Base-by-base conservation (phyloP, 2,888 invertebrate species). In the Rhyacophila evoluta region DNA sequence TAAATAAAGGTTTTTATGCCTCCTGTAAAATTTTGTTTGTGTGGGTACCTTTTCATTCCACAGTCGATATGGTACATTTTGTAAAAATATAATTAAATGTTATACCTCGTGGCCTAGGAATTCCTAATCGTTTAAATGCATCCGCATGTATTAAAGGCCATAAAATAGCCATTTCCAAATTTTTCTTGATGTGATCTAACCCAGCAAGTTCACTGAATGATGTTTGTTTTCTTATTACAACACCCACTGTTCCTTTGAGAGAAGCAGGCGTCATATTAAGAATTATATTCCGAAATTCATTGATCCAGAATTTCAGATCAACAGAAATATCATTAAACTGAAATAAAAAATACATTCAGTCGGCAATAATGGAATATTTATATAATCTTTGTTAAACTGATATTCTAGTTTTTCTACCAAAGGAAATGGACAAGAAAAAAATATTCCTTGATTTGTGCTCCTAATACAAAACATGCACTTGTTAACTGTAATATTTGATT, bases 81-180 rank as follows among this genome's bases (percentile, higher is more conserved):
- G n/a, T n/a, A n/a, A n/a, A n/a, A n/a, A n/a, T n/a, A n/a, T n/a
- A n/a, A 39, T 75, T 69, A n/a, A 81, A 15, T 27, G 15, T 4
- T 33, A 12, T 41, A 87, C 89, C 91, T 84, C 89, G 89, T 0
- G 92, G 91, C 76, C 90, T 86, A 29, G 87, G 87, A 38, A 93
- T 85, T 4, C 91, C 91, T 83, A 93, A 87, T 38, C 90, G 85
- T 6, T 85, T 83, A 84, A 92, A 92, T 0, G 89, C 87, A 28
- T 89, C 87, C 0, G 90, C 88, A 81, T 92, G 87, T 79, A 87
- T 86, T 11, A 93, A 84, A 0, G 92, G 92, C 86, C 92, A 90
- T 81, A 92, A 87, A 27, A 93, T 86, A 5, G 91, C 89, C 83
- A 90, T 87, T 82, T 88, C 85, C 41, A 93, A 85, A 41, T 87